Percentiles rank a stretch among this genome's conserved stretches.
Evolutionary conservation across 2,113 vertebrate species (phyloP).

Genomic region (Apteryx owenii): DNA sequence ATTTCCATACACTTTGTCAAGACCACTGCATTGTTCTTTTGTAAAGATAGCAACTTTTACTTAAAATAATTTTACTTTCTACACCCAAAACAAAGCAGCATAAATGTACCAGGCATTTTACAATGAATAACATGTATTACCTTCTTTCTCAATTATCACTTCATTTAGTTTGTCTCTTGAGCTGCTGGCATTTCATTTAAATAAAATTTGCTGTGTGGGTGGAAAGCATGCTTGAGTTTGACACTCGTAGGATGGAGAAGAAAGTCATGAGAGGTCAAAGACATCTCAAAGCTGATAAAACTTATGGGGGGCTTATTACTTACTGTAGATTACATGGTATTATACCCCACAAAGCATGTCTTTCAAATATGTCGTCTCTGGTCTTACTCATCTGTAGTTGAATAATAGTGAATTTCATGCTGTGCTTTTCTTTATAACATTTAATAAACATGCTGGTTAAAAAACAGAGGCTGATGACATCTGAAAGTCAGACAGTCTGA

Average conservation of each 20-base stretch:
- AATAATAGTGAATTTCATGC: not conserved
- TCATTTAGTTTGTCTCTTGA: not conserved
- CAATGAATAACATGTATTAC: not conserved
- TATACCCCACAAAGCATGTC: not conserved
- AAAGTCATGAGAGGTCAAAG: conserved; percentile 4
- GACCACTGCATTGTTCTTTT: not conserved
- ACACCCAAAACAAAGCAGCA: not conserved
- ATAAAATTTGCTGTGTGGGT: not conserved
- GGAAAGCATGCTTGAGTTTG: not conserved
- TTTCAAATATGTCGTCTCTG: not conserved
- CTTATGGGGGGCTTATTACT: not conserved
- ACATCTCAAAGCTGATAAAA: not conserved
- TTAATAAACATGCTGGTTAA: not conserved
- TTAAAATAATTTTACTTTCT: not conserved
- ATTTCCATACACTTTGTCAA: not conserved
- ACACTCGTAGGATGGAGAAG: not conserved
- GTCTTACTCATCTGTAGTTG: conserved; percentile 9
- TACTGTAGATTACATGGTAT: not conserved
- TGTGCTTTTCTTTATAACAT: not conserved
- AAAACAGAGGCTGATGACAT: not conserved
- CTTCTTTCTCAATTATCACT: not conserved
- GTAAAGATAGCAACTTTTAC: not conserved
- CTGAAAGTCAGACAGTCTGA: not conserved
- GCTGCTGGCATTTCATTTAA: not conserved
- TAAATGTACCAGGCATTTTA: not conserved